Evolutionary conservation across 2,113 vertebrate species (phyloP), one percentile per base, ranked within the genome.

Genomic region (Myxocyprinus asiaticus): DNA sequence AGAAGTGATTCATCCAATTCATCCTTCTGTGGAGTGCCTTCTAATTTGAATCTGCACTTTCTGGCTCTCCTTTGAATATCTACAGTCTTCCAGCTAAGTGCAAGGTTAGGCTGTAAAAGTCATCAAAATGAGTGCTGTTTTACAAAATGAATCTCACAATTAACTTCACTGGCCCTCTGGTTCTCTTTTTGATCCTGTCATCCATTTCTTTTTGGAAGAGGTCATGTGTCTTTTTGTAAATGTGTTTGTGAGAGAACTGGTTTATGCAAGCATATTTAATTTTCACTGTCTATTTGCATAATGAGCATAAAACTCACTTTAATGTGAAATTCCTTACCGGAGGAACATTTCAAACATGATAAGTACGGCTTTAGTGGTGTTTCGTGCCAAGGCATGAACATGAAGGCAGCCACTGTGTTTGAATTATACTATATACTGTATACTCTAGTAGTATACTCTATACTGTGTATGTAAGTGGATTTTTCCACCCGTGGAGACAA

Each of bases 271-370:
- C 66, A 6, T 67, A 10, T 10, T 69, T 69, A 55, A 43, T 69
- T 69, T 69, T 10, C 55, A 42, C 7, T 0, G 50, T 42, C 22
- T 69, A 69, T 69, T 69, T 55, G 67, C 67, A 69, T 69, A 55
- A 69, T 55, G 22, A 14, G 67, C 22, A n/a, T 58, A 58, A 58
- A 58, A 58, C 55, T 58, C 22, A 33, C 55, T 69, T 69, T 55
- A 69, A 69, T 43, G 12, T 55, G 8, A 69, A 69, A 69, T 55
- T 22, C 50, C 67, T n/a, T 12, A 43, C 6, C 12, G 53, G 42
- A 43, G 1, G 10, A 43, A 55, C 12, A 14, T 9, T 55, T 33
- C 12, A 11, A 42, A n/a, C 22, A 7, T 14, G 11, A 69, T 42
- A 11, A 50, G 10, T 10, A 7, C 12, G 14, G 22, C 11, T 69